Conservation (phyloP, 2,888 invertebrate genomes). For the Ormyrus labotus region DNA sequence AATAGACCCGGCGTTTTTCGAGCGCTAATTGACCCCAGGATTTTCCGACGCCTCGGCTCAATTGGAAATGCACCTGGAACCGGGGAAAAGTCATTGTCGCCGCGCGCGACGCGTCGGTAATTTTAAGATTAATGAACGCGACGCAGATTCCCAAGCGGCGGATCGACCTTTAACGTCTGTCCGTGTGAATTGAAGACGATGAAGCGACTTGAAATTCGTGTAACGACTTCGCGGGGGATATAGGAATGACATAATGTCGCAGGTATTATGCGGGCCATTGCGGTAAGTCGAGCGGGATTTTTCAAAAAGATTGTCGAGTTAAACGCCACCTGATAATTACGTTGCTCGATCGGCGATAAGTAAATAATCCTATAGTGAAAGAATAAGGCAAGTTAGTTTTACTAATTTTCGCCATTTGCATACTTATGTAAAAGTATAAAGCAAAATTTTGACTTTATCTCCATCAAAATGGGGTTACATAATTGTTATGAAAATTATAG, state of each 20-base stretch:
- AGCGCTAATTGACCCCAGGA: background rate
- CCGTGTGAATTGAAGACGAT: slow-evolving; percentile 14
- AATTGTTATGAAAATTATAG: too few species aligned
- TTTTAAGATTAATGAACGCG: slow-evolving; percentile 3
- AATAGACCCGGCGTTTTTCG: slow-evolving; percentile 12
- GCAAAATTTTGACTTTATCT: too few species aligned
- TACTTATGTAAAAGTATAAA: too few species aligned
- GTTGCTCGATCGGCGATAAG: too few species aligned
- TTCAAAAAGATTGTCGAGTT: too few species aligned
- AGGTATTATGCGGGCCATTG: background rate
- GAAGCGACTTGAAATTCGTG: slow-evolving; percentile 18
- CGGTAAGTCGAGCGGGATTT: too few species aligned
- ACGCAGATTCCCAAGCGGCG: background rate
- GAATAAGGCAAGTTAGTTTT: too few species aligned
- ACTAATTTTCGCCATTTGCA: too few species aligned
- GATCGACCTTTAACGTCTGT: slow-evolving; percentile 6
- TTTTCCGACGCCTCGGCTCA: background rate
- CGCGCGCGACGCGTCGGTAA: background rate
- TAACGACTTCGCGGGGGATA: slow-evolving; percentile 5
- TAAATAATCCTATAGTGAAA: too few species aligned
- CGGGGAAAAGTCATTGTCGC: background rate
- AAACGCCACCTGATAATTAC: too few species aligned
- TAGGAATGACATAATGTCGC: slow-evolving; percentile 17
- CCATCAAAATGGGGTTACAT: too few species aligned
- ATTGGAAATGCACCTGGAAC: background rate